Evolutionary conservation across 2,113 vertebrate species (phyloP).

Genomic region (Rhynchomys soricoides): DNA sequence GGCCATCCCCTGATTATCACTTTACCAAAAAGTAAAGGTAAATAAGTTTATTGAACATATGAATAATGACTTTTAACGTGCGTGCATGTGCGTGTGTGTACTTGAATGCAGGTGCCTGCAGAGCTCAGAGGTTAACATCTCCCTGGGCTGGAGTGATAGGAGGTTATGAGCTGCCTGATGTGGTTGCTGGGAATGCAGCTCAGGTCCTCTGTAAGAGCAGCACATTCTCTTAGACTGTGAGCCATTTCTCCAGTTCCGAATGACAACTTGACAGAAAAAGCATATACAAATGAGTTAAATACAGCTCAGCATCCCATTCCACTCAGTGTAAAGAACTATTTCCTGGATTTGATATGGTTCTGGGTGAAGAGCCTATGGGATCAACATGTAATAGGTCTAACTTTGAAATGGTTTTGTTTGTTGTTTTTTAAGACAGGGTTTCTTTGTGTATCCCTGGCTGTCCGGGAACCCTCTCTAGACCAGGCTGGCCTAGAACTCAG

Average conservation of each 20-base stretch:
- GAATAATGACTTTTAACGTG: not conserved
- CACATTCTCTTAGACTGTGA: not conserved
- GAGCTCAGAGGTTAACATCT: not conserved
- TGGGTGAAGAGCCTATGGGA: not conserved
- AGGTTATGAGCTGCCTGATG: not conserved
- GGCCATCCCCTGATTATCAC: not conserved
- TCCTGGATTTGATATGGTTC: slow-evolving; percentile 11
- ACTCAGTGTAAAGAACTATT: not conserved
- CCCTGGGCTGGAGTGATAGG: not conserved
- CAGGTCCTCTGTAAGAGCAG: not conserved
- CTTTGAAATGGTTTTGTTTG: not conserved
- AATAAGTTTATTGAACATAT: not conserved
- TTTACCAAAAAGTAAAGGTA: not conserved
- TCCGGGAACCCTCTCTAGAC: not conserved
- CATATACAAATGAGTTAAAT: slow-evolving; percentile 28
- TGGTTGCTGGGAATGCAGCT: not conserved
- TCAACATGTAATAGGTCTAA: not conserved
- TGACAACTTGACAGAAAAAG: slow-evolving; percentile 25
- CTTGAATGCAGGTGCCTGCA: not conserved
- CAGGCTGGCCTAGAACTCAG: not conserved
- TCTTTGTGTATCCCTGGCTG: not conserved
- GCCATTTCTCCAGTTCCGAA: not conserved
- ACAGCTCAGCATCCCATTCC: not conserved
- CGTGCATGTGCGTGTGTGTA: not conserved
- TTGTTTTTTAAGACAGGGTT: not conserved